Percentiles rank a stretch among this genome's conserved stretches.
phyloP scores from a whole-genome alignment of 2,888 invertebrate genomes.

The Hedya salicella region DNA sequence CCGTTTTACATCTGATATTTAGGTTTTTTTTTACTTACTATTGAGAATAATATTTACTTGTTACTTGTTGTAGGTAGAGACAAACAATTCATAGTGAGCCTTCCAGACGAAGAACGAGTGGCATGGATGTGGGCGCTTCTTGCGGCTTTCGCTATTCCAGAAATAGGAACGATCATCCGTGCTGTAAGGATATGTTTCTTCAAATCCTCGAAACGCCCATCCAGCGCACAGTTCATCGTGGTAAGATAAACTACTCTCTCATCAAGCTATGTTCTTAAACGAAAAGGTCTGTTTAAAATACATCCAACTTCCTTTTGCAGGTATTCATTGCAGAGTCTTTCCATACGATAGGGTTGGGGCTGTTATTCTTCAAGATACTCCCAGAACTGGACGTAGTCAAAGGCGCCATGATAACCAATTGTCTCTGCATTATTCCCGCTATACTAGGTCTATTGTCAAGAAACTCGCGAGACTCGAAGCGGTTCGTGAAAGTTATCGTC shows the following conservation, averaged over 20 bases:
- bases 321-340: constrained; percentile 94
- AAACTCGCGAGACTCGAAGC: constrained; percentile 91
- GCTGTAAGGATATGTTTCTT: constrained; percentile 95
- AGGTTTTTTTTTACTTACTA: no score
- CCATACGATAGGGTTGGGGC: constrained; percentile 93
- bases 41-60: no score
- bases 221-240: constrained; percentile 81
- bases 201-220: constrained; percentile 93
- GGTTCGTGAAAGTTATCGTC: constrained; percentile 90
- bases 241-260: constrained; percentile 60
- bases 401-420: constrained; percentile 98
- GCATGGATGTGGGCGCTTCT: constrained; percentile 97
- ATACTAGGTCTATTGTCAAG: constrained; percentile 91
- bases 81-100: constrained; percentile 91
- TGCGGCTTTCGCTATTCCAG: constrained; percentile 94
- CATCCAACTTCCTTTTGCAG: constrained; percentile 62
- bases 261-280: no score
- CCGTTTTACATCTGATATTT: no score
- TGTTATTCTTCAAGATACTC: constrained; percentile 94
- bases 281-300: not conserved
- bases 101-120: constrained; percentile 94
- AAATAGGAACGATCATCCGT: constrained; percentile 93
- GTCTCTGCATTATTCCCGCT: constrained; percentile 96
- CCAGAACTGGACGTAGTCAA: constrained; percentile 97
- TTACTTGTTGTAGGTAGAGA: constrained; percentile 88